A percentile compares a stretch with the other conserved stretches of the same genome.
Conservation (phyloP, 53 echinoderm and acorn worm species). For the Temnopleurus reevesii region DNA sequence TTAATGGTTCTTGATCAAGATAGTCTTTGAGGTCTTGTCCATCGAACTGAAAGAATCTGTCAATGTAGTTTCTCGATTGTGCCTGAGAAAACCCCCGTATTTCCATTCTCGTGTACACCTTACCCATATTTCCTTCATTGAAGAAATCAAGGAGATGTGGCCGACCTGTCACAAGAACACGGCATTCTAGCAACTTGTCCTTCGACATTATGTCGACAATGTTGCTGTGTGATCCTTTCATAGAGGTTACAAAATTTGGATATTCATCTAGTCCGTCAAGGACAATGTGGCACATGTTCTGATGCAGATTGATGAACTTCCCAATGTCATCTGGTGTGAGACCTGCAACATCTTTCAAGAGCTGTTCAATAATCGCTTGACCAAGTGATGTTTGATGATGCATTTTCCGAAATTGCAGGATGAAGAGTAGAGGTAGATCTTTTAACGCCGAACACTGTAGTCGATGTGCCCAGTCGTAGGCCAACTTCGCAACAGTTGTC, state of each 20-base stretch:
- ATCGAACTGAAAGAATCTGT: not conserved
- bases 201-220: not conserved
- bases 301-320: not conserved
- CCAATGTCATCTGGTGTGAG: slow-evolving; percentile 20
- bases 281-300: not conserved
- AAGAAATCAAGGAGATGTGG: slow-evolving; percentile 21
- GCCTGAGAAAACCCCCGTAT: slow-evolving; percentile 27
- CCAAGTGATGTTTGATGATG: not conserved
- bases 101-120: slow-evolving; percentile 32
- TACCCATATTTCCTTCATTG: not conserved
- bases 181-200: not conserved
- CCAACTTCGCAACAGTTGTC: slow-evolving; percentile 40
- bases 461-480: slow-evolving; percentile 47
- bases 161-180: slow-evolving; percentile 23
- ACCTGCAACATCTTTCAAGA: not conserved
- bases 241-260: not conserved
- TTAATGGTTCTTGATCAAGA: not conserved
- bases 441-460: not conserved
- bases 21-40: not conserved
- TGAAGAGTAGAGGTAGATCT: slow-evolving; percentile 23
- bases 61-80: slow-evolving; percentile 1
- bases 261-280: slow-evolving; percentile 50
- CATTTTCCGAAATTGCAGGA: slow-evolving; percentile 19
- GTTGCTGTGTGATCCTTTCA: not conserved
- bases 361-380: slow-evolving; percentile 5